These are phyloP conservation scores for Taeniopygia guttata DNA, from an alignment of 2,797 vertebrate genomes.

Conservation along the genomic window DNA sequence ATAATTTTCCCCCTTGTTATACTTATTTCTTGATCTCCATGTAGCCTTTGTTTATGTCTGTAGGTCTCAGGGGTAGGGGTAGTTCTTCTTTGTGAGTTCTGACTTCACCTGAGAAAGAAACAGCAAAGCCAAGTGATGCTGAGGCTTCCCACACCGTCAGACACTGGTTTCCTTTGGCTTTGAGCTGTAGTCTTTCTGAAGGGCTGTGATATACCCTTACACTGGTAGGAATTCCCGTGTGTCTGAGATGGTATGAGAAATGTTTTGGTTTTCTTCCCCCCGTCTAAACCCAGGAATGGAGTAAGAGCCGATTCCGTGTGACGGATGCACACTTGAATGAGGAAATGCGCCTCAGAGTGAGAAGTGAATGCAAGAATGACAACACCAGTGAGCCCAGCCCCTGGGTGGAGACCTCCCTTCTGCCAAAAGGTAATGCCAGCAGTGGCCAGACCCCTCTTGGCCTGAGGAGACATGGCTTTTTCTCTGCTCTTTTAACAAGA, in stretches of 20 bases:
- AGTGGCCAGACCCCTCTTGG: rapidly evolving
- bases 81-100: not conserved
- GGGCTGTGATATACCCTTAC: not conserved
- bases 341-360: slow-evolving; percentile 63
- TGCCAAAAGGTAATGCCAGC: not conserved
- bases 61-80: not conserved
- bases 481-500: not conserved
- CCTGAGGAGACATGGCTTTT: not conserved
- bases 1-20: not conserved
- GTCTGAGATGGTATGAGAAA: not conserved
- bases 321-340: not conserved
- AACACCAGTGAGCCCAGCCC: slow-evolving; percentile 31
- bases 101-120: not conserved
- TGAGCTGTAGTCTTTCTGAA: not conserved
- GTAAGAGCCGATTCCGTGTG: slow-evolving; percentile 8
- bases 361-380: slow-evolving; percentile 47
- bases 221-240: not conserved
- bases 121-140: not conserved
- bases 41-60: not conserved
- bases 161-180: not conserved
- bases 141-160: not conserved
- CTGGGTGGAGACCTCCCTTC: slow-evolving; percentile 56
- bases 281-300: slow-evolving; percentile 46
- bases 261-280: not conserved
- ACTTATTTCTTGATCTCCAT: not conserved